phyloP scores from a whole-genome alignment of 2,888 invertebrate species.

The Petrophora chlorosata region DNA sequence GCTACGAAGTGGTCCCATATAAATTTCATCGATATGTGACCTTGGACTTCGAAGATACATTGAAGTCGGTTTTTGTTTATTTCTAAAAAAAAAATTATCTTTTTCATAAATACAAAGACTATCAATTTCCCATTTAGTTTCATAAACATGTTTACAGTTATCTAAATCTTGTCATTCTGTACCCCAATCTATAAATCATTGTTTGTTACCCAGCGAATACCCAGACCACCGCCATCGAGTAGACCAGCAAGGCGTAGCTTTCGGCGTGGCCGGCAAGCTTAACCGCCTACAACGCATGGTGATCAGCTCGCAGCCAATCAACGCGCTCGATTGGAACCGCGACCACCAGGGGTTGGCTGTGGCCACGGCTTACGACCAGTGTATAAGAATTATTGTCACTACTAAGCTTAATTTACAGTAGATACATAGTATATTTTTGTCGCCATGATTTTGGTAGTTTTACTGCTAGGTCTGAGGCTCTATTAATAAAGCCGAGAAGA shows the following conservation, averaged over 20 bases:
- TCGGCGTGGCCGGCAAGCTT: slow-evolving; percentile 91
- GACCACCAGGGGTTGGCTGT: slow-evolving; percentile 95
- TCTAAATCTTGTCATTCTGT: not conserved
- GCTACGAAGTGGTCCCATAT: no score
- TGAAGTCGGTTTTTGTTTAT: no score
- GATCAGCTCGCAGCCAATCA: slow-evolving; percentile 94
- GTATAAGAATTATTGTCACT: slow-evolving; percentile 91
- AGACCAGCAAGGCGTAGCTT: slow-evolving; percentile 87
- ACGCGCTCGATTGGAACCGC: slow-evolving; percentile 95
- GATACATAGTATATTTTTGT: no score
- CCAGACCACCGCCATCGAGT: slow-evolving; percentile 89
- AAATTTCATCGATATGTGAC: no score
- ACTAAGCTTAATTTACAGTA: slow-evolving; percentile 92
- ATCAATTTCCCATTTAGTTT: no score
- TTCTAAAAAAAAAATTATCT: no score
- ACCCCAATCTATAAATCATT: not conserved
- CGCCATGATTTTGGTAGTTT: no score
- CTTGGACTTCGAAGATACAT: no score
- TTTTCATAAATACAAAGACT: no score
- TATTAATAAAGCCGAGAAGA: no score
- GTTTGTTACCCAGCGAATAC: slow-evolving; percentile 78
- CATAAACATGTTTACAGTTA: no score
- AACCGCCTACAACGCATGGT: slow-evolving; percentile 91
- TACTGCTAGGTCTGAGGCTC: no score
- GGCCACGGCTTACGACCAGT: slow-evolving; percentile 96